Evolutionary conservation across 1,140 invertebrate genomes (phyloP), one percentile per base, ranked within the genome.

Genomic region (Formica selysi): DNA sequence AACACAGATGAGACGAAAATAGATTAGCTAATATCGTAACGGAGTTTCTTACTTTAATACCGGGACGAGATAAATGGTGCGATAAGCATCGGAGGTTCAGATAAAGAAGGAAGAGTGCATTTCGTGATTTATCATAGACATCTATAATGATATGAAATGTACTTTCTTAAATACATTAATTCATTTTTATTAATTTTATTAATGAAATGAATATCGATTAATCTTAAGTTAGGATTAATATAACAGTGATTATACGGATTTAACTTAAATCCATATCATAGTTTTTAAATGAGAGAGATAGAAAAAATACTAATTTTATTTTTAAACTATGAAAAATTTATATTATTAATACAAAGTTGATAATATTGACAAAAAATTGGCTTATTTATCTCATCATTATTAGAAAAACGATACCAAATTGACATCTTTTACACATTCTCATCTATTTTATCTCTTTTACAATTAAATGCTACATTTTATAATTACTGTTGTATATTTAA

Each of bases 41-140:
- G 73, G 71, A 90, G 87, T 91, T 89, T 88, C 73, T 79, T 85
- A 74, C 84, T 89, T 91, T 90, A 86, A 88, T 89, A 89, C 81
- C 76, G 67, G 70, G 51, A 83, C 7, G 57, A 80, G 48, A 80
- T 80, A 80, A 80, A 80, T 70, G 61, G 32, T 41, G 54, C 64
- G 62, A 80, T 80, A 80, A 70, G n/a, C 36, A 41, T 67, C 41
- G 48, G n/a, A n/a, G 29, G 19, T 59, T 61, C 13, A 74, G 41
- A 22, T 48, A 71, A 81, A 68, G 57, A 84, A 61, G 57, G n/a
- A 84, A 51, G 70, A 78, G 64, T 87, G 7, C 4, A 79, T 29
- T 51, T 80, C 13, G 32, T 57, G 76, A 80, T 80, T 80, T 41
- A 80, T 80, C 44, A 80, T 80, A 70, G n/a, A 11, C 54, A 78